Percentiles rank a stretch among this genome's conserved stretches.
These are phyloP conservation scores for Amphilophus citrinellus DNA, from an alignment of 2,113 vertebrate species.

Conservation along the genomic window DNA sequence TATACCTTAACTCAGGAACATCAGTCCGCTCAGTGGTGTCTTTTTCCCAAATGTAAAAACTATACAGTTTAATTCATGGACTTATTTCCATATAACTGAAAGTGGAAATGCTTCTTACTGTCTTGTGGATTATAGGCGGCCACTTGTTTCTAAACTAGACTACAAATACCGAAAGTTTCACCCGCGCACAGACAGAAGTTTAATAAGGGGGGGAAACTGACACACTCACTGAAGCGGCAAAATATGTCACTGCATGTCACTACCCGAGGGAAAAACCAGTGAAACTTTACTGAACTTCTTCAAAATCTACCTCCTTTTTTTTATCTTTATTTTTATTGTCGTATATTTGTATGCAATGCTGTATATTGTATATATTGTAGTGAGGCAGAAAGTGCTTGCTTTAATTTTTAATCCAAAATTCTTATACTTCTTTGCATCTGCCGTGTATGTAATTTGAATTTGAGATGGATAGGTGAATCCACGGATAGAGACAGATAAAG, in stretches of 20 bases:
- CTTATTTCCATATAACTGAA: background rate
- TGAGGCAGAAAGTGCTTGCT: background rate
- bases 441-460: conserved; percentile 7
- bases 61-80: background rate
- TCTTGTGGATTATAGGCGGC: background rate
- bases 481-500: conserved; percentile 25
- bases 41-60: background rate
- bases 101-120: background rate
- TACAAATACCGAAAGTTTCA: background rate
- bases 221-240: conserved; percentile 27
- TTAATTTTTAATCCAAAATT: background rate
- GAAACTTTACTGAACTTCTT: background rate
- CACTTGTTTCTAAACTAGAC: background rate
- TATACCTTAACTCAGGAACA: no score
- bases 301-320: background rate
- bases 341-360: background rate
- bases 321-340: background rate
- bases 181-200: background rate
- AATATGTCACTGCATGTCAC: conserved; percentile 16
- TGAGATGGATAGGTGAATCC: background rate
- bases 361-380: background rate
- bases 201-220: background rate
- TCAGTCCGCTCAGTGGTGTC: background rate
- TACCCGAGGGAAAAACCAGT: background rate
- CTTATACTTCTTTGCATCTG: background rate